Percentiles rank a stretch among this genome's conserved stretches.
Evolutionary conservation across 2,888 invertebrate species (phyloP).

Genomic region (Idaea biselata): DNA sequence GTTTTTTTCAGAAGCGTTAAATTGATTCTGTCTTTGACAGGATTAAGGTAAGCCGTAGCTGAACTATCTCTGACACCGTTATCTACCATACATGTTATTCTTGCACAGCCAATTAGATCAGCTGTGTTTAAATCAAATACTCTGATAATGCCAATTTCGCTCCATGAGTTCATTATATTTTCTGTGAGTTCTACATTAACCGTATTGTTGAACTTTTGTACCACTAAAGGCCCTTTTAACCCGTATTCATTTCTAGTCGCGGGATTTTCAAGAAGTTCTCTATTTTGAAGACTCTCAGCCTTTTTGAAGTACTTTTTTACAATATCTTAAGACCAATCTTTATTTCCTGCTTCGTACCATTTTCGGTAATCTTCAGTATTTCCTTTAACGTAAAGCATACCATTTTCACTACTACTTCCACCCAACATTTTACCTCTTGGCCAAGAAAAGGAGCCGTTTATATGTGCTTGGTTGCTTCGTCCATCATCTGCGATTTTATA

Average conservation of each 20-base stretch:
- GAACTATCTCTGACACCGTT: conserved; percentile 73
- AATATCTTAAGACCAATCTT: conserved; percentile 76
- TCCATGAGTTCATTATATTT: conserved; percentile 55
- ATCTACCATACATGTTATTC: conserved; percentile 64
- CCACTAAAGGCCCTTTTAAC: conserved; percentile 60
- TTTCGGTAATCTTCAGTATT: conserved; percentile 68
- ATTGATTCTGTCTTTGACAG: conserved; percentile 28
- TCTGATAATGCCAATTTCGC: conserved; percentile 62
- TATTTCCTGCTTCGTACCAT: conserved; percentile 77
- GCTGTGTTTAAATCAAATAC: conserved; percentile 63
- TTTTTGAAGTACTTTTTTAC: conserved; percentile 72
- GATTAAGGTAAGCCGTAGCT: conserved; percentile 78
- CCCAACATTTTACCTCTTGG: conserved; percentile 80
- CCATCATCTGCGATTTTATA: background rate
- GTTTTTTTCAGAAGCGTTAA: conserved; percentile 19
- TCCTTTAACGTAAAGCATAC: conserved; percentile 79
- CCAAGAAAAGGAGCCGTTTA: background rate
- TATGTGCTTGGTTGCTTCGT: background rate
- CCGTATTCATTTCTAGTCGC: conserved; percentile 51
- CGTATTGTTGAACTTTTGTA: conserved; percentile 69
- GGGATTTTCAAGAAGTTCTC: conserved; percentile 33
- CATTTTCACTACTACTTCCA: conserved; percentile 79
- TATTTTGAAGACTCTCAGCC: conserved; percentile 64
- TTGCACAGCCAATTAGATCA: conserved; percentile 68
- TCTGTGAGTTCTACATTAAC: conserved; percentile 37